phyloP scores from a whole-genome alignment of 2,797 vertebrate genomes.

The Phataginus tricuspis region DNA sequence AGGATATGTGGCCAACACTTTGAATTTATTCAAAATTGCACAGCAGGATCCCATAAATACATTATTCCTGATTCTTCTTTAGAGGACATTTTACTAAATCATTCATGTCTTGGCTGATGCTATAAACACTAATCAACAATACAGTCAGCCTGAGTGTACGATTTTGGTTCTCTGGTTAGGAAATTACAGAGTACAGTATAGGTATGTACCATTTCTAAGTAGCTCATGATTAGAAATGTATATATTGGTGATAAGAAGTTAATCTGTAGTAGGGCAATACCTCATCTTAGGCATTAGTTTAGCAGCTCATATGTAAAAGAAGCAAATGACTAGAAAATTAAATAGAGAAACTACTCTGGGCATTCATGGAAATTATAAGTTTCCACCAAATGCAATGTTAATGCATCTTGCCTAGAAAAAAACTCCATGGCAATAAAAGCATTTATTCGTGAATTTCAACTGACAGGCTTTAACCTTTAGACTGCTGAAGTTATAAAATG shows the following conservation, averaged over 20 bases:
- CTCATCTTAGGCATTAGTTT: neutral
- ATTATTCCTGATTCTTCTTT: slow-evolving; percentile 27
- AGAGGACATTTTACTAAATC: slow-evolving; percentile 7
- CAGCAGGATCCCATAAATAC: neutral
- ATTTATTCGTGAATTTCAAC: slow-evolving; percentile 88
- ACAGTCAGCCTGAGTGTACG: neutral
- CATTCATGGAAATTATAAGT: neutral
- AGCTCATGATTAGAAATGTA: neutral
- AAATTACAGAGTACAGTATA: neutral
- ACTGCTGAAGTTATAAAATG: slow-evolving; percentile 86
- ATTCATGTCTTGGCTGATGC: slow-evolving; percentile 8
- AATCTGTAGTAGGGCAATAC: neutral
- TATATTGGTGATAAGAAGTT: neutral
- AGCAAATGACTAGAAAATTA: slow-evolving; percentile 10
- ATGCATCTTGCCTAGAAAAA: neutral
- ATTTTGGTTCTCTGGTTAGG: neutral
- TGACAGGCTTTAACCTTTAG: slow-evolving; percentile 91
- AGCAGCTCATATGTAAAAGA: neutral
- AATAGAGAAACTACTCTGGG: neutral
- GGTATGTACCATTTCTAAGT: neutral
- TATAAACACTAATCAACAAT: neutral
- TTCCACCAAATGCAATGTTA: neutral
- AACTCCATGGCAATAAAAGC: neutral
- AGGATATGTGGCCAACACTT: neutral
- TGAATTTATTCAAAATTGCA: neutral